Conservation (phyloP, 2,113 vertebrate species). For the Rattus rattus region DNA sequence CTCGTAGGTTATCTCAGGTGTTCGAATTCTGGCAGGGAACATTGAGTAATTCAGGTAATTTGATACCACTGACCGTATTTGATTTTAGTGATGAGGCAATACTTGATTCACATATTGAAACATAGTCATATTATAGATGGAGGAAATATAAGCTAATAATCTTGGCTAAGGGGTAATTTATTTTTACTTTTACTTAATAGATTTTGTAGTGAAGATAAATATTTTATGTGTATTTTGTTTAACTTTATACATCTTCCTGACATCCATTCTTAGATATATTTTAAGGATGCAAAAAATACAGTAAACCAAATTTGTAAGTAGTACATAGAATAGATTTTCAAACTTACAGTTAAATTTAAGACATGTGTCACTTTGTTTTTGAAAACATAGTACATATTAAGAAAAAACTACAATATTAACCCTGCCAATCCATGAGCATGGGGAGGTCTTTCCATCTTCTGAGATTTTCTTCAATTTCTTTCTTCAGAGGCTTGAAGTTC, state of each 20-base stretch:
- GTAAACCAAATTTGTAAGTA: not conserved
- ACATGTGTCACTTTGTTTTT: not conserved
- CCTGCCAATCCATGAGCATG: too few relatives aligned
- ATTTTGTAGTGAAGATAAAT: not conserved
- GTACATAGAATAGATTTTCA: not conserved
- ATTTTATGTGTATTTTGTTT: not conserved
- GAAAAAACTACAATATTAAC: not conserved
- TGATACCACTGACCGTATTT: not conserved
- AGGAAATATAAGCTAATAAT: not conserved
- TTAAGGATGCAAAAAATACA: not conserved
- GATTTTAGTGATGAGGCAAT: not conserved
- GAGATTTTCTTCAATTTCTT: too few relatives aligned
- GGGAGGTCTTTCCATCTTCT: too few relatives aligned
- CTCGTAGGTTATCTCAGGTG: not conserved
- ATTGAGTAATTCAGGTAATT: not conserved
- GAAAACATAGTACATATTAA: not conserved
- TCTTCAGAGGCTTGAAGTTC: too few relatives aligned
- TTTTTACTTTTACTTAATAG: not conserved
- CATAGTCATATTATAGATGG: not conserved
- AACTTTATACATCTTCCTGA: not conserved
- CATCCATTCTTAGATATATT: not conserved
- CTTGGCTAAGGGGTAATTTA: not conserved
- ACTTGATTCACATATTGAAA: not conserved
- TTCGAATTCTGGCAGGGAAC: not conserved
- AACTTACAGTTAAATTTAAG: constrained; percentile 4